Base-by-base conservation (phyloP, 2,797 vertebrate genomes). In the Myoxocephalus aenaeus region DNA sequence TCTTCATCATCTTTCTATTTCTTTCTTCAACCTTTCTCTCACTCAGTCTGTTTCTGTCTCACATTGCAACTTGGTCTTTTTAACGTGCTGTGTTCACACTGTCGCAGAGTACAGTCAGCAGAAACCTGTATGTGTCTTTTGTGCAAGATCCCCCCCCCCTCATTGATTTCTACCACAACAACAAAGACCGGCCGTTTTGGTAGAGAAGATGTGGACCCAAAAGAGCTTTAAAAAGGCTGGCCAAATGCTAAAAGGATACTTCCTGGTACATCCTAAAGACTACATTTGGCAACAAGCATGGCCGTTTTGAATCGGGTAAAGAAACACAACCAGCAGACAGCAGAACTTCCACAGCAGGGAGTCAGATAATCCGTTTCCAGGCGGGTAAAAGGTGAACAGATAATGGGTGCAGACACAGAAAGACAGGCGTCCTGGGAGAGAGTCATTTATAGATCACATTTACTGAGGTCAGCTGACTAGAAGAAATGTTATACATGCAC, bases 391-490 rank as follows among this genome's bases (percentile, higher is more conserved):
- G 27, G 9, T 40, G 44, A 67, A 58, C n/a, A 72, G n/a, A 25
- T 73, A 62, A 77, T 57, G 11, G 1, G 25, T 64, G 32, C 17
- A 56, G 29, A 20, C 44, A 68, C 22, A 42, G 27, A 79, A 76
- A 79, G 27, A 36, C 9, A 29, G 36, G 10, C 7, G 0, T 27
- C 38, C n/a, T 18, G 46, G 29, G 20, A 17, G 17, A 53, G 25
- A 42, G 17, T 44, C 7, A 34, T 32, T 48, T 59, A 25, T 20
- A 27, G 29, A 18, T 34, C 44, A 56, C 9, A 53, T 61, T 27
- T 27, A 27, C 2, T 32, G 32, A 32, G 32, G 32, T 32, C 48
- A 46, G 46, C 20, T 48, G 40, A 57, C 27, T 20, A 14, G 7
- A 65, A 14, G 25, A 46, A 17, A 8, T 44, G 38, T 5, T 25